Percentiles rank a stretch among this genome's conserved stretches.
Evolutionary conservation across 2,888 invertebrate genomes (phyloP).

Genomic region (Neoaliturus tenellus): DNA sequence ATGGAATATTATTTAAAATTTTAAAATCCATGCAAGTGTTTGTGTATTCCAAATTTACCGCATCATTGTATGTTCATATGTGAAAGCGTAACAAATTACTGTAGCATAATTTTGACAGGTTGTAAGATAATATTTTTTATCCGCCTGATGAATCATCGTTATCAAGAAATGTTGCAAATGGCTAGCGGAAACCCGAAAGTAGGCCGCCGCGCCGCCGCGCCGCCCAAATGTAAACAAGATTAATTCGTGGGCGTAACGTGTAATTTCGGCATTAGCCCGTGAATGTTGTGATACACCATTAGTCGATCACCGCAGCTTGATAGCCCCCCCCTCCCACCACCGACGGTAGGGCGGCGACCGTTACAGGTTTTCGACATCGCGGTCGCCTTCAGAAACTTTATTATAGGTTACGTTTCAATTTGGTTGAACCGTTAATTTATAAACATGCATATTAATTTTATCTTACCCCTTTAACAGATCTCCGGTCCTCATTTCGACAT

Average conservation of each 20-base stretch:
- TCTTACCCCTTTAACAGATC: too few species aligned
- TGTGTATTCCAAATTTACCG: too few species aligned
- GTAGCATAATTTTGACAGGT: too few species aligned
- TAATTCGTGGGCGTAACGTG: neutral
- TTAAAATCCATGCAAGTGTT: too few species aligned
- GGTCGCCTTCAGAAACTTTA: neutral
- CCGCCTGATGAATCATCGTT: neutral
- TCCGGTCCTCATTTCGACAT: too few species aligned
- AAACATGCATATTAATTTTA: too few species aligned
- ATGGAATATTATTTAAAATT: too few species aligned
- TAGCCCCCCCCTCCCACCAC: neutral
- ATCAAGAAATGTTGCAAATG: neutral
- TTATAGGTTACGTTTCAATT: neutral
- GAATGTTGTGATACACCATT: neutral
- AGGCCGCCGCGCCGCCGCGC: neutral
- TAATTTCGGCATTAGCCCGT: neutral
- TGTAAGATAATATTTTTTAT: too few species aligned
- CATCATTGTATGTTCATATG: too few species aligned
- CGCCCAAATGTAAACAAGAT: neutral
- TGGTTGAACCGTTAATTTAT: neutral
- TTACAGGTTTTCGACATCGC: neutral
- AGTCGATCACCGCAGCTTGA: neutral
- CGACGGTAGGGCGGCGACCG: neutral
- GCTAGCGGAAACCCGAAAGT: neutral
- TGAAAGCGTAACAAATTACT: too few species aligned